A percentile compares a stretch with the other conserved stretches of the same genome.
phyloP scores from a whole-genome alignment of 2,113 vertebrate species.

The Lophotis ruficrista region DNA sequence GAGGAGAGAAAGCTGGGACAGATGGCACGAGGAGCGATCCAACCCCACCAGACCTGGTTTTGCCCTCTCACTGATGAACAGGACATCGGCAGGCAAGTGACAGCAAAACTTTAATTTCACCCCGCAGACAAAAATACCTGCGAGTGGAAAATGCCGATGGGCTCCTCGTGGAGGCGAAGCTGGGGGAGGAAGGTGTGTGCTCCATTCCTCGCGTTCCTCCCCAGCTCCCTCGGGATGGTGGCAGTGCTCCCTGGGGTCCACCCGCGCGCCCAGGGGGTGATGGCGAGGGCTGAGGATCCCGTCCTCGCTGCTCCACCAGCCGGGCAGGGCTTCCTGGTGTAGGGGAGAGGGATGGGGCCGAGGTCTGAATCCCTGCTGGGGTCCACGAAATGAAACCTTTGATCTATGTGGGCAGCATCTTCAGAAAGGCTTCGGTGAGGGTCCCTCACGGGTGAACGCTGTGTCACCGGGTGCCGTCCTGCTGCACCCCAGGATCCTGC shows the following conservation, averaged over 20 bases:
- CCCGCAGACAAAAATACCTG: background rate
- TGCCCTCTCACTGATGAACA: background rate
- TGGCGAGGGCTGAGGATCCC: background rate
- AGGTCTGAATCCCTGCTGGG: background rate
- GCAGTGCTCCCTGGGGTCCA: background rate
- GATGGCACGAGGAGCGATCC: background rate
- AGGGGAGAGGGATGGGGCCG: background rate
- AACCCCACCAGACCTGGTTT: background rate
- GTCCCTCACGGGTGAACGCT: accelerated
- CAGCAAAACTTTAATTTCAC: background rate
- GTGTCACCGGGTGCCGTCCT: background rate
- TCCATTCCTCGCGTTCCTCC: constrained; percentile 29
- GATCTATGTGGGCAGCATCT: background rate
- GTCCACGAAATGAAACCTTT: background rate
- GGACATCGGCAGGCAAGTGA: background rate
- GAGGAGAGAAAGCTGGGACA: background rate
- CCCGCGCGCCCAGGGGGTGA: background rate
- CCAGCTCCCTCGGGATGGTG: background rate
- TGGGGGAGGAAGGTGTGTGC: background rate
- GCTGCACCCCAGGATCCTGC: accelerated
- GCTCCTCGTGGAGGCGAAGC: background rate
- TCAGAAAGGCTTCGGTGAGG: background rate
- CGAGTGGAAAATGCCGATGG: background rate
- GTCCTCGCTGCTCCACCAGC: background rate
- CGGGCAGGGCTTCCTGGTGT: background rate